phyloP scores from a whole-genome alignment of 2,888 invertebrate species.

The Argyresthia goedartella region DNA sequence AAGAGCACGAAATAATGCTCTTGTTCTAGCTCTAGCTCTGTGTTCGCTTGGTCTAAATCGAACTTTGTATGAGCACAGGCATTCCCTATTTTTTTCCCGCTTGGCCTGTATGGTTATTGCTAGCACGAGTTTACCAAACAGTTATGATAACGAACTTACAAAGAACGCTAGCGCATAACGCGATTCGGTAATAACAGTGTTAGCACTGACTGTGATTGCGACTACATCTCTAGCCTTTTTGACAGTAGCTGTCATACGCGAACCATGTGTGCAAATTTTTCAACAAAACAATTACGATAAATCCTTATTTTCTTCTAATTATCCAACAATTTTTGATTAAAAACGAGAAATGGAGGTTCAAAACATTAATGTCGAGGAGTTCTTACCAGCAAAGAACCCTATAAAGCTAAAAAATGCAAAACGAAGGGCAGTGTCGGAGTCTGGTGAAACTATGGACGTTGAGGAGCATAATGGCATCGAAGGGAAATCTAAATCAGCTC shows the following conservation, averaged over 20 bases:
- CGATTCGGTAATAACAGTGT: too few relatives aligned
- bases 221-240: slow-evolving; percentile 12
- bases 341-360: slow-evolving; percentile 44
- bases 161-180: too few relatives aligned
- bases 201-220: too few relatives aligned
- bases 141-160: too few relatives aligned
- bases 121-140: too few relatives aligned
- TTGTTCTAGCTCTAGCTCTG: too few relatives aligned
- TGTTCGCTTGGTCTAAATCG: too few relatives aligned
- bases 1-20: too few relatives aligned
- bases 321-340: not conserved
- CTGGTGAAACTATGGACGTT: slow-evolving; percentile 74
- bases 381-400: slow-evolving; percentile 62
- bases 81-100: too few relatives aligned
- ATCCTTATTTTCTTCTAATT: not conserved
- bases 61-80: too few relatives aligned
- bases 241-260: slow-evolving; percentile 17
- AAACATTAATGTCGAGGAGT: slow-evolving; percentile 66
- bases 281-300: slow-evolving; percentile 9
- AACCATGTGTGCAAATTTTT: slow-evolving; percentile 31
- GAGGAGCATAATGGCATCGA: slow-evolving; percentile 75
- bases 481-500: slow-evolving; percentile 41
- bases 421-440: slow-evolving; percentile 55
- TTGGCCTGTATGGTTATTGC: too few relatives aligned
- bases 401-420: slow-evolving; percentile 63